Conservation (phyloP, 64 coral and sea anemone genomes). For the Porites lutea region DNA sequence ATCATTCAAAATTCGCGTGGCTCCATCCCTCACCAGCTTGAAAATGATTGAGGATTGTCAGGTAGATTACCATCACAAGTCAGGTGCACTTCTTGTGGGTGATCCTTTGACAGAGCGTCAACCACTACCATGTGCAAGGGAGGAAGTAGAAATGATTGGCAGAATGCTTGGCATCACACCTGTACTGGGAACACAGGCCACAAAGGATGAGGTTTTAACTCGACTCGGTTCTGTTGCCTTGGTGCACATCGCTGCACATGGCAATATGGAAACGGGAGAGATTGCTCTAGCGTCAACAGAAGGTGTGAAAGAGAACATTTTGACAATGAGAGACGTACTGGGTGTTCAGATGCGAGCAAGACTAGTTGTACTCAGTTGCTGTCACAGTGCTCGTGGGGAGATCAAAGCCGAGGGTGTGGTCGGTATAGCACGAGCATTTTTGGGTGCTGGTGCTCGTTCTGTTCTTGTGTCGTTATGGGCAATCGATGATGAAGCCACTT, state of each 20-base stretch:
- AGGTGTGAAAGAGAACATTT: neutral
- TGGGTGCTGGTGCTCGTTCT: constrained; percentile 36
- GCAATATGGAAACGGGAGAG: neutral
- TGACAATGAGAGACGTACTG: constrained; percentile 29
- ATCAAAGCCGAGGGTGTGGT: constrained; percentile 43
- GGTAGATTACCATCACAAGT: neutral
- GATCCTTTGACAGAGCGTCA: neutral
- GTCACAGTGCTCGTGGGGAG: constrained; percentile 37
- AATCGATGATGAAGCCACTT: constrained; percentile 14
- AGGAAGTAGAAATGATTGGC: too few species aligned
- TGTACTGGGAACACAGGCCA: too few species aligned
- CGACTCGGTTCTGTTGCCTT: too few species aligned
- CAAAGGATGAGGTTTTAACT: too few species aligned
- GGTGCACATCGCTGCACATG: too few species aligned
- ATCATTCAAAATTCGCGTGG: neutral
- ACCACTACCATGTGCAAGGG: neutral
- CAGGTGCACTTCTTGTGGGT: constrained; percentile 28
- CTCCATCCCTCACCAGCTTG: constrained; percentile 3
- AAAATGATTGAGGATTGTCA: too few species aligned
- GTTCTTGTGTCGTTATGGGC: constrained; percentile 37
- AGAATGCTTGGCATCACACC: too few species aligned
- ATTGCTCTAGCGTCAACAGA: neutral
- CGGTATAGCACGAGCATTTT: constrained; percentile 6
- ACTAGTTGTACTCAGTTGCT: constrained; percentile 36
- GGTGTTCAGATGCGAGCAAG: neutral